A percentile compares a stretch with the other conserved stretches of the same genome.
Evolutionary conservation across 2,797 vertebrate genomes (phyloP).

Genomic region (Platalea minor): DNA sequence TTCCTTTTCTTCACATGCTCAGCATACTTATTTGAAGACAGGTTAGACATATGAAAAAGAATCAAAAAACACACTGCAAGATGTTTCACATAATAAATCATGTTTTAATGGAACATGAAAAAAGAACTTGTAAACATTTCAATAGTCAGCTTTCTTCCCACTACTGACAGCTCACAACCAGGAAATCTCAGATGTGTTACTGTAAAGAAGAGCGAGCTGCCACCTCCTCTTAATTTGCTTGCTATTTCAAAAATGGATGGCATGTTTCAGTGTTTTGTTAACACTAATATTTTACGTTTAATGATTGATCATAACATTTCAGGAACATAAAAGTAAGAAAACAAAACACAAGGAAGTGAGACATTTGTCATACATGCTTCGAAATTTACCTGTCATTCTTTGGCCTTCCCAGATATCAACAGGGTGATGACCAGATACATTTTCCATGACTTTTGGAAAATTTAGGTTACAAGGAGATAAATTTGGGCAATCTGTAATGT

Average conservation of each 20-base stretch:
- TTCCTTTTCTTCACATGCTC: not conserved
- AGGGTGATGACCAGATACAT: not conserved
- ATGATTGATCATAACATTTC: not conserved
- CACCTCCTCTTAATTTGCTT: not conserved
- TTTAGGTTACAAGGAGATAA: not conserved
- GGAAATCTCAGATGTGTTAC: not conserved
- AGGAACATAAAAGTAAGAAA: not conserved
- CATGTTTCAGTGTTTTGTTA: not conserved
- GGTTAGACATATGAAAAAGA: not conserved
- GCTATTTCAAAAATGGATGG: not conserved
- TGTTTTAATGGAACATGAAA: not conserved
- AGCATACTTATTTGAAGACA: not conserved
- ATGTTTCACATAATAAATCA: not conserved
- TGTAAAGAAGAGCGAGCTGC: not conserved
- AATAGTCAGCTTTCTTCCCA: not conserved
- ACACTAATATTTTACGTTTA: not conserved
- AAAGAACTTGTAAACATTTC: not conserved
- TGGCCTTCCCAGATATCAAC: not conserved
- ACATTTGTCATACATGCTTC: not conserved
- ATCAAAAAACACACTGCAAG: not conserved
- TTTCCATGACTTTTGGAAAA: not conserved
- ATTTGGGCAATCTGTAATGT: not conserved
- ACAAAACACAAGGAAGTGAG: not conserved
- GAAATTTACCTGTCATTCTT: not conserved
- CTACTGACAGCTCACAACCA: not conserved